Base-by-base conservation (phyloP, 2,888 invertebrate genomes). In the Cepaea hortensis region DNA sequence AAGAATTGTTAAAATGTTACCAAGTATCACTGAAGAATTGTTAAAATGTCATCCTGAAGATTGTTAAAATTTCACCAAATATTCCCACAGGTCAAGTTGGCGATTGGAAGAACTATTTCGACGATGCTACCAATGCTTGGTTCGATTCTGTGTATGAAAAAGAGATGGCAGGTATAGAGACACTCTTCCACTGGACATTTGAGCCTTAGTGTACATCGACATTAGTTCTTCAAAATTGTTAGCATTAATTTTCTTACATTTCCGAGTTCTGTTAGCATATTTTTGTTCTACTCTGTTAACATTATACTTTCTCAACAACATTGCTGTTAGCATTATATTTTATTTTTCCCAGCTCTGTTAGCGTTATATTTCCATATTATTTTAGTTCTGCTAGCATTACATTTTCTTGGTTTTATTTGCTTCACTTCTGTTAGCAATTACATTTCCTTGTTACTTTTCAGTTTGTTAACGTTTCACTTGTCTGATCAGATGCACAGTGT, bases 101-200 rank as follows among this genome's bases (percentile, higher is more conserved):
- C n/a, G 84, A 77, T 68, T 84, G 84, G 84, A 84, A 65, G n/a
- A 77, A 76, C 13, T 46, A 68, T 48, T 84, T 84, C 68, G 68
- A 13, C 18, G 62, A 46, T 46, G 35, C 9, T 13, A 13, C 18
- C 6, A 77, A 50, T n/a, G 3, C 20, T 3, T 68, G 61, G 65
- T 84, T 84, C 50, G 84, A 84, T 13, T 23, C 61, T 5, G 83
- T 48, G 3, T 84, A 84, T 48, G 9, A 84, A 15, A 2, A 13
- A 13, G 62, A 75, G 65, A 68, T 75, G 62, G 35, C 75, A 18
- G 20, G 1, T 7, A 61, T 84, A 4, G n/a, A 73, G 11, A 84
- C 83, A 2, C 23, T 23, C 7, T 79, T 85, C 72, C 70, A 80
- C 61, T 85, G 72, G 79, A 11, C 13, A 35, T 72, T 85, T 65